Base-by-base conservation (phyloP, 2,797 vertebrate genomes). In the Enoplosus armatus region DNA sequence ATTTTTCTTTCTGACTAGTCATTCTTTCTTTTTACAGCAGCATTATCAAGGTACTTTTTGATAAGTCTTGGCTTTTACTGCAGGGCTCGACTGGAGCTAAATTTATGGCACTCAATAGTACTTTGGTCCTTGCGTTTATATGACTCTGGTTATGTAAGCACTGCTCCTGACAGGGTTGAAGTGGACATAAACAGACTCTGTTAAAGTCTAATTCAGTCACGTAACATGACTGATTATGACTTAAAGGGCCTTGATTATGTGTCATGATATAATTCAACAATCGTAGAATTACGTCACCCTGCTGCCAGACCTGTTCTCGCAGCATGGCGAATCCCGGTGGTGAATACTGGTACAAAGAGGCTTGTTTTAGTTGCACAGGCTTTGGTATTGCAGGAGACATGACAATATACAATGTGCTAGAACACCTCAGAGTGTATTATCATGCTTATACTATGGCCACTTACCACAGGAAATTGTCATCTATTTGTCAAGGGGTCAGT, bases 71-170 rank as follows among this genome's bases (percentile, higher is more conserved):
- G 60, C 64, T 43, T 72, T 79, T 59, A 50, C 51, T 65, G 54
- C 62, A n/a, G 59, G 41, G 37, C 3, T 71, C 41, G 16, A 24
- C 60, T 39, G 50, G 33, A 64, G 76, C 35, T 54, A 0, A 35
- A 66, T 86, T 80, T 75, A 85, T 68, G 75, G 71, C 26, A 43
- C 74, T 70, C 77, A 74, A 14, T 31, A 72, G 82, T 83, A 84
- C 78, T 82, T 84, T 85, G 82, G 66, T 61, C 67, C 45, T 47
- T 61, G 64, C 29, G 66, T 87, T 86, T 87, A 84, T 80, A 75
- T 31, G 69, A 79, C 80, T 82, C 53, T 14, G 45, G 77, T 90
- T 89, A 78, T 86, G 53, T 86, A 89, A 93, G 86, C 85, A 74
- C 29, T 1, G 24, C 73, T 82, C 56, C 70, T 77, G 83, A 81